Base-by-base conservation (phyloP, 2,888 invertebrate species). In the Drosophila mettleri region DNA sequence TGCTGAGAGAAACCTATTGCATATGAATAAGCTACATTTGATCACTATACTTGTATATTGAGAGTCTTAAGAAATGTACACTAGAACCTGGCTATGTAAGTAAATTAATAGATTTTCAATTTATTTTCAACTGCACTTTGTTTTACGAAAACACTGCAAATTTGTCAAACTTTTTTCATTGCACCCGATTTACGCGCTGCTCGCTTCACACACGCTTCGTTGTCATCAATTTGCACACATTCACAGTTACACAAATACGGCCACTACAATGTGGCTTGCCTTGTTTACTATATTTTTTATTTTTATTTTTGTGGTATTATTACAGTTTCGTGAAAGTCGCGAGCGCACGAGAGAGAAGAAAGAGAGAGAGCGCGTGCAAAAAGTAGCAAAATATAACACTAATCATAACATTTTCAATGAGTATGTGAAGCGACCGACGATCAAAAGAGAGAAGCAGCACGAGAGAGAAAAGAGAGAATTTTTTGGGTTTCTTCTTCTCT, bases 311-410 rank as follows among this genome's bases (percentile, higher is more conserved):
- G 53, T 77, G 64, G 60, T 63, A 62, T 72, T 69, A 67, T 82
- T 82, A 80, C 69, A 76, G 64, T 72, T 79, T 82, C 69, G 83
- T 69, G 81, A 85, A 85, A 88, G 86, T 86, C 66, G 72, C 69
- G 64, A 76, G 70, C 72, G 60, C 41, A 29, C 48, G 52, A 68
- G 69, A 85, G 75, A 6, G 22, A 10, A 20, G 20, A 54, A 34
- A 69, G 82, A 52, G 62, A 33, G 24, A 53, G 41, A 66, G 80
- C 60, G 67, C 31, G 29, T 49, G 39, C 55, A 29, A 41, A 62
- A 69, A 74, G 69, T 67, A 62, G 66, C 86, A 81, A 76, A 83
- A 69, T 57, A 70, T 31, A 66, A 68, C 57, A 73, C 66, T 61
- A 74, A 68, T 71, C 78, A 84, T 66, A 74, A 66, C 74, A 77